phyloP scores from a whole-genome alignment of 1,140 invertebrate species.

The Linepithema humile region DNA sequence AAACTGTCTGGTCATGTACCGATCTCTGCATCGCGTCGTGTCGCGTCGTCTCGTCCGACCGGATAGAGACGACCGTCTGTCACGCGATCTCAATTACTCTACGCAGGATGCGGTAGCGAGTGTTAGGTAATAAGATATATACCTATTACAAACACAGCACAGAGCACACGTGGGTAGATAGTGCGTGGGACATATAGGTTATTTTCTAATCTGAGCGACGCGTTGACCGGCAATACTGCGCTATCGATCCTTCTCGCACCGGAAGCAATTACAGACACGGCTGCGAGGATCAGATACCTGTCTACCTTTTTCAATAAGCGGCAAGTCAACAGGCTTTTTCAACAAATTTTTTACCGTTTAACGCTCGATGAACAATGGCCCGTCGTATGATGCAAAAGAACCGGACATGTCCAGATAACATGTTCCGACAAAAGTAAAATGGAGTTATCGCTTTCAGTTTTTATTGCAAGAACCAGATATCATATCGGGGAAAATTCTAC shows the following conservation, averaged over 20 bases:
- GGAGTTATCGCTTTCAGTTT: not conserved
- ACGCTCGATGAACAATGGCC: no score
- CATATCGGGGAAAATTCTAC: not conserved
- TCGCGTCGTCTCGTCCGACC: slow-evolving; percentile 28
- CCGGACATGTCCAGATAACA: not conserved
- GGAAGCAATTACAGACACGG: slow-evolving; percentile 5
- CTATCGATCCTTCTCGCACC: slow-evolving; percentile 61
- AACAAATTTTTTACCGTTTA: slow-evolving; percentile 9
- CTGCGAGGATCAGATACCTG: slow-evolving; percentile 16
- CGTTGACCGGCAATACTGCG: not conserved
- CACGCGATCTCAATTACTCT: slow-evolving; percentile 62
- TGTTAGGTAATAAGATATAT: slow-evolving; percentile 53
- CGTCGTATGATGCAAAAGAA: not conserved
- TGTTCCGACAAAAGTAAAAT: slow-evolving; percentile 3
- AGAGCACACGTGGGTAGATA: slow-evolving; percentile 17
- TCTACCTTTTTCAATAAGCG: slow-evolving; percentile 16
- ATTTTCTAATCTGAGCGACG: slow-evolving; percentile 67
- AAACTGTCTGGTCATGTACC: slow-evolving; percentile 34
- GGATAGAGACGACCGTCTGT: slow-evolving; percentile 57
- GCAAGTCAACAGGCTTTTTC: not conserved
- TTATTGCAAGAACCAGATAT: not conserved
- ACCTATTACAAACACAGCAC: slow-evolving; percentile 22
- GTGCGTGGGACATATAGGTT: slow-evolving; percentile 35
- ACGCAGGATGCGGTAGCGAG: slow-evolving; percentile 19
- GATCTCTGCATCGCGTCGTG: not conserved